phyloP scores from a whole-genome alignment of 2,113 vertebrate species.

The Antennarius striatus region DNA sequence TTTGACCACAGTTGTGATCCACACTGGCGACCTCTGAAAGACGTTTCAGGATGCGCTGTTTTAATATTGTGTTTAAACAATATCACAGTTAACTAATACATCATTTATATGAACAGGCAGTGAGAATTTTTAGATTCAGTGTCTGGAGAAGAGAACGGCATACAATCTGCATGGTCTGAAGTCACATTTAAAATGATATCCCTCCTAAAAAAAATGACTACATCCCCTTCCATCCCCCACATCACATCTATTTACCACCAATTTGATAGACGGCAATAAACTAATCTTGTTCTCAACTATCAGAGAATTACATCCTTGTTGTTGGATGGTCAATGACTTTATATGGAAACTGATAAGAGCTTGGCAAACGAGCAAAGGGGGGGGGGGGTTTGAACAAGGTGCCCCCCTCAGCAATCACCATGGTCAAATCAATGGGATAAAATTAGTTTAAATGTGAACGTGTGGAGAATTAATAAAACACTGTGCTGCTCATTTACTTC shows the following conservation, averaged over 20 bases:
- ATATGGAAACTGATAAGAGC: constrained; percentile 55
- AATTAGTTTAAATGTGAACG: too few relatives aligned
- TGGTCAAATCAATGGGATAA: too few relatives aligned
- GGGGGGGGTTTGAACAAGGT: constrained; percentile 15
- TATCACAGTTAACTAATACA: constrained; percentile 50
- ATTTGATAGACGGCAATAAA: constrained; percentile 67
- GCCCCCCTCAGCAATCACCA: not conserved
- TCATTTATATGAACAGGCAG: constrained; percentile 29
- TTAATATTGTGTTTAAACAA: constrained; percentile 44
- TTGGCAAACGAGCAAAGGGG: constrained; percentile 31
- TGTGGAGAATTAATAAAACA: too few relatives aligned
- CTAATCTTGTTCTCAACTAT: constrained; percentile 72
- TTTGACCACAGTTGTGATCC: too few relatives aligned
- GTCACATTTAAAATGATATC: constrained; percentile 46
- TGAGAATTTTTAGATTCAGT: constrained; percentile 27
- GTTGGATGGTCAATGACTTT: constrained; percentile 58
- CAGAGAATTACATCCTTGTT: constrained; percentile 60
- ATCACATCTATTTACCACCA: constrained; percentile 67
- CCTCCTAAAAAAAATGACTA: constrained; percentile 35
- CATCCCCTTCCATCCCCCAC: constrained; percentile 29
- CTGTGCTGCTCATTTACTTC: too few relatives aligned
- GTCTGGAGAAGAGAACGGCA: not conserved
- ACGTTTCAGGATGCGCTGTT: constrained; percentile 23
- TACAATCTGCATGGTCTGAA: constrained; percentile 51
- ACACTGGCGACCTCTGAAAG: constrained; percentile 19